Evolutionary conservation across 2,113 vertebrate species (phyloP).

Genomic region (Athene noctua): DNA sequence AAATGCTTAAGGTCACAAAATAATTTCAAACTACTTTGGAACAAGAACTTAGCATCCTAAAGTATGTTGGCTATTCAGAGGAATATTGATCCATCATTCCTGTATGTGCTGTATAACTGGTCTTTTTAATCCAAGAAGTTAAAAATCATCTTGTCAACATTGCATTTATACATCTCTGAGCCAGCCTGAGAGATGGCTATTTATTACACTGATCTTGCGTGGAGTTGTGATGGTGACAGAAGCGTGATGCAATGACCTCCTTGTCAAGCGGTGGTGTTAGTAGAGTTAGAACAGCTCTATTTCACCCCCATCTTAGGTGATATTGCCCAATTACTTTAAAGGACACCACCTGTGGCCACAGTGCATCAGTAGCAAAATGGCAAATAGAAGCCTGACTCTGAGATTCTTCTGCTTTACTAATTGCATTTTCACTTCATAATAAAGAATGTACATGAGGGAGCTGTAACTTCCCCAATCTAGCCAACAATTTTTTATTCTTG

Average conservation of each 20-base stretch:
- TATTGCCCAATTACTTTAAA: not conserved
- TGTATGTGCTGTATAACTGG: not conserved
- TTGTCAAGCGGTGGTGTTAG: not conserved
- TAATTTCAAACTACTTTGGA: not conserved
- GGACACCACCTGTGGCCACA: not conserved
- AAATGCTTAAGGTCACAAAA: not conserved
- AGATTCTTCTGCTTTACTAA: conserved; percentile 33
- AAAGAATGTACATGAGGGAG: conserved; percentile 8
- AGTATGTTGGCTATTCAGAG: not conserved
- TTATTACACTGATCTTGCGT: not conserved
- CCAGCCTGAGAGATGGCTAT: not conserved
- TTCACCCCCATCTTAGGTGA: not conserved
- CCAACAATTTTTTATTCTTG: conserved; percentile 39
- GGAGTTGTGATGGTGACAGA: not conserved
- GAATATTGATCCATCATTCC: not conserved
- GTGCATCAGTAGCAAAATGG: not conserved
- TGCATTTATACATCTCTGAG: not conserved
- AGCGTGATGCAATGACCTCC: not conserved
- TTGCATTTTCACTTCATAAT: conserved; percentile 34
- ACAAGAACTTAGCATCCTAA: not conserved
- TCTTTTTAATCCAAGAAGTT: not conserved
- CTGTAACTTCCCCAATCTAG: conserved; percentile 15
- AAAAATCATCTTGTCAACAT: not conserved
- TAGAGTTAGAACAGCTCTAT: not conserved
- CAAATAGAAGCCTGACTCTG: not conserved